Evolutionary conservation across 2,113 vertebrate genomes (phyloP).

Genomic region (Clupea harengus): DNA sequence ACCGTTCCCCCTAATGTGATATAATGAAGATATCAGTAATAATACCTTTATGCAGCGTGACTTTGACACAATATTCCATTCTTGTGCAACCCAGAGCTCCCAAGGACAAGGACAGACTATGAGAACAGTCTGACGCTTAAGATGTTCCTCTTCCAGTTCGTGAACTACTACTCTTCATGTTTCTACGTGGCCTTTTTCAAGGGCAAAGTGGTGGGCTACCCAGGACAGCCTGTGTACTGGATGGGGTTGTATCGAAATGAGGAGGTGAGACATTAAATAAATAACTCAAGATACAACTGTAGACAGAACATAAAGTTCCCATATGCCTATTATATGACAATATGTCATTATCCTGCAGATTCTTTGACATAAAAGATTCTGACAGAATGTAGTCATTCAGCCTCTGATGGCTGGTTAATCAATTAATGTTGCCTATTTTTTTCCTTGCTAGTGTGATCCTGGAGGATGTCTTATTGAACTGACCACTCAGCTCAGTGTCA

Average conservation of each 20-base stretch:
- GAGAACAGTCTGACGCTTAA: conserved; percentile 94
- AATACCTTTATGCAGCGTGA: background rate
- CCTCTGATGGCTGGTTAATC: background rate
- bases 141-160: conserved; percentile 97
- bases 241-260: conserved; percentile 87
- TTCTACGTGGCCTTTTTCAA: conserved; percentile 96
- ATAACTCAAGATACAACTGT: background rate
- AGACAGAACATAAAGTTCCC: background rate
- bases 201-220: conserved; percentile 87
- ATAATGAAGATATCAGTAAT: too few species aligned
- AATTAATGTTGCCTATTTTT: background rate
- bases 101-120: conserved; percentile 88
- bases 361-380: background rate
- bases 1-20: too few species aligned
- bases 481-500: conserved; percentile 88
- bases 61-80: background rate
- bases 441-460: conserved; percentile 83
- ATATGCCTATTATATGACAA: background rate
- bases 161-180: conserved; percentile 95
- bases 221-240: conserved; percentile 84
- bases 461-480: conserved; percentile 90
- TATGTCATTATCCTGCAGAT: background rate
- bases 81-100: conserved; percentile 76
- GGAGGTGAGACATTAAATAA: conserved; percentile 71
- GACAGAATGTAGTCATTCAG: background rate